Evolutionary conservation across 1,140 invertebrate species (phyloP), one percentile per base, ranked within the genome.

Genomic region (Habropoda laboriosa): DNA sequence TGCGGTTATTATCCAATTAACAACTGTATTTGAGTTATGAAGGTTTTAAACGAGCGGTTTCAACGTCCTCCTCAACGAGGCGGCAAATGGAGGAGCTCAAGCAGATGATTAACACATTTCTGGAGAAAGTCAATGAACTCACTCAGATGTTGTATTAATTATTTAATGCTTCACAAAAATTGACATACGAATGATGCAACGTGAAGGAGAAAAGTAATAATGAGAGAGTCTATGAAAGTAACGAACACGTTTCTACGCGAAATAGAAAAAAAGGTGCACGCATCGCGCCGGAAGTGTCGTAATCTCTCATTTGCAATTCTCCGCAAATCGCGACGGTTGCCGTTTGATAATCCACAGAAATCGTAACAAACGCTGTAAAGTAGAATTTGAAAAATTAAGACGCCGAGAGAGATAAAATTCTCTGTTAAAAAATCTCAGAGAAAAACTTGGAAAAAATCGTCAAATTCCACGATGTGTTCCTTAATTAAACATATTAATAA

Each of bases 51-150:
- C 27, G 76, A 27, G 30, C 47, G 8, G 58, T 72, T 10, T 27
- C 30, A 0, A 16, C 42, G 3, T 47, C 24, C 10, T 53, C 32
- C 21, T 40, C 45, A 2, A 66, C 3, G n/a, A 24, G 18, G 8
- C 32, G 16, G 18, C 30, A 57, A 32, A 27, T 64, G 0, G 55
- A 80, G 24, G 79, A 89, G 47, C 64, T 83, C 10, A 53, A 86
- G 10, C 72, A 74, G n/a, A 72, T 77, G 57, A 55, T 90, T 16
- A 58, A 77, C 10, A 64, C 16, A 12, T 67, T 91, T 10, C 76
- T 75, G 35, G 79, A 90, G n/a, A 90, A 86, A 82, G 12, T 90
- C 7, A 76, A 83, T 10, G 79, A 91, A 53, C 66, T 91, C 38
- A 51, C 42, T 16, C 82, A 90, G 80, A 90, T 90, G 60, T 5